A percentile compares a stretch with the other conserved stretches of the same genome.
phyloP scores from a whole-genome alignment of 2,797 vertebrate genomes.

The Synaphobranchus kaupii region DNA sequence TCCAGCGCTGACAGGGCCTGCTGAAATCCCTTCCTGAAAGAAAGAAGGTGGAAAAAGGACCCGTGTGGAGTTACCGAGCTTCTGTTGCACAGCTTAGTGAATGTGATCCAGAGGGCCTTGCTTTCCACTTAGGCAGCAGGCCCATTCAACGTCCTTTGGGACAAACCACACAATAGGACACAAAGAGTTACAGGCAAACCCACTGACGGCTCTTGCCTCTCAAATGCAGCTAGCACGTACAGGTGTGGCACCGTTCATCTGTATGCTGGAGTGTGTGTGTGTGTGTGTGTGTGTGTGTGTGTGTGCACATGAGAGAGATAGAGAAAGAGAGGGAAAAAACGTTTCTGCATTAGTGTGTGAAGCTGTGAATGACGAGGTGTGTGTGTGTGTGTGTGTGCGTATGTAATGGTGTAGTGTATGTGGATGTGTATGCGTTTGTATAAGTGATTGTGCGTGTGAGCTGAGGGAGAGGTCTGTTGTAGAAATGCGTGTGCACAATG shows the following conservation, averaged over 20 bases:
- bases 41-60: conserved; percentile 13
- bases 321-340: conserved; percentile 24
- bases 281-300: neutral
- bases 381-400: conserved; percentile 15
- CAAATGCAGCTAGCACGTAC: neutral
- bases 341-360: conserved; percentile 5
- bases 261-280: neutral
- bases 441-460: conserved; percentile 26
- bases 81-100: conserved; percentile 19
- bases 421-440: neutral
- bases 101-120: conserved; percentile 3
- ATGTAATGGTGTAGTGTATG: neutral
- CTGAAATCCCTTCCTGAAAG: conserved; percentile 14
- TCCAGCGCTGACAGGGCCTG: conserved; percentile 3
- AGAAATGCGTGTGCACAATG: neutral
- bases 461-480: conserved; percentile 4
- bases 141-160: neutral
- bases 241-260: conserved; percentile 11
- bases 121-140: neutral
- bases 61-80: conserved; percentile 5
- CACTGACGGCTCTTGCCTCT: neutral
- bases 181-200: conserved; percentile 8
- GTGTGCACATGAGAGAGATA: neutral
- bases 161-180: conserved; percentile 5
- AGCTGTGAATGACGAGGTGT: conserved; percentile 41